Conservation (phyloP, 1,140 invertebrate genomes). For the Ctenoplectra terminalis region DNA sequence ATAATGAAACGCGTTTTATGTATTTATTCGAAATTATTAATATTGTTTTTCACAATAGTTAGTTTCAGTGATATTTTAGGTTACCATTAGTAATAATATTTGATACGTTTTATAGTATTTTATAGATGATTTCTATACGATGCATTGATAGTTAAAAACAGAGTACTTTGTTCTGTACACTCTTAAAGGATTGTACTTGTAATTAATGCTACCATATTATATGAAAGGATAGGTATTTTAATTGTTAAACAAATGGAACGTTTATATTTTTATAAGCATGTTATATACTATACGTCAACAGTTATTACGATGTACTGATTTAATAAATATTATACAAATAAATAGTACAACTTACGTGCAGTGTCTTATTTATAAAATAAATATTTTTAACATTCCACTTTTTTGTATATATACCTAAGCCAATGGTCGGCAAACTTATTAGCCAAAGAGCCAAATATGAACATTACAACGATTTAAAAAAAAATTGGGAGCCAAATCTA, state of each 20-base stretch:
- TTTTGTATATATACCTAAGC: too few species aligned
- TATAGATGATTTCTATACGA: not conserved
- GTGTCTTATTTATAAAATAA: too few species aligned
- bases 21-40: slow-evolving; percentile 4
- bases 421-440: too few species aligned
- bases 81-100: not conserved
- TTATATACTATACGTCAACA: not conserved
- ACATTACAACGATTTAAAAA: too few species aligned
- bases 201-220: not conserved
- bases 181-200: not conserved
- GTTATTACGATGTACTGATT: slow-evolving; percentile 1
- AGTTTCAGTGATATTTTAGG: not conserved
- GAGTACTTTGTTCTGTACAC: not conserved
- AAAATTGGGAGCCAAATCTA: too few species aligned
- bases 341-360: too few species aligned
- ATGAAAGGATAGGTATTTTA: not conserved
- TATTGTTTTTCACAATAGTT: not conserved
- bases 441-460: too few species aligned
- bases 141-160: not conserved
- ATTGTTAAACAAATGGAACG: not conserved
- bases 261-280: slow-evolving; percentile 42
- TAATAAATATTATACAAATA: slow-evolving; percentile 7
- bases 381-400: too few species aligned
- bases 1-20: not conserved
- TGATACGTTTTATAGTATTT: not conserved